phyloP scores from a whole-genome alignment of 1,140 invertebrate species.

The Apis mellifera region Amel_HAv3.1 CM009940.2:7619001-7619500 shows the following conservation, averaged over 20 bases:
- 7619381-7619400: slow-evolving; percentile 40
- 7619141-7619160: too few species aligned
- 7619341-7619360: slow-evolving; percentile 27
- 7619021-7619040: too few species aligned
- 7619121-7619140: too few species aligned
- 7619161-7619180: too few species aligned
- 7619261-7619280: background rate
- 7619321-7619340: background rate
- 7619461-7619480: slow-evolving; percentile 32
- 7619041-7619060: too few species aligned
- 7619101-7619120: too few species aligned
- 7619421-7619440: slow-evolving; percentile 6
- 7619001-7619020: too few species aligned
- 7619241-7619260: background rate
- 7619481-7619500: slow-evolving; percentile 46
- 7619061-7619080: too few species aligned
- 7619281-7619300: background rate
- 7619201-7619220: too few species aligned
- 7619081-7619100: too few species aligned
- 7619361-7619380: slow-evolving; percentile 45
- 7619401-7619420: slow-evolving; percentile 36
- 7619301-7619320: background rate
- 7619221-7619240: too few species aligned
- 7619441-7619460: background rate
- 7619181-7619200: too few species aligned